Evolutionary conservation across 2,797 vertebrate genomes (phyloP), one percentile per base, ranked within the genome.

Genomic region (Babyrousa celebensis): DNA sequence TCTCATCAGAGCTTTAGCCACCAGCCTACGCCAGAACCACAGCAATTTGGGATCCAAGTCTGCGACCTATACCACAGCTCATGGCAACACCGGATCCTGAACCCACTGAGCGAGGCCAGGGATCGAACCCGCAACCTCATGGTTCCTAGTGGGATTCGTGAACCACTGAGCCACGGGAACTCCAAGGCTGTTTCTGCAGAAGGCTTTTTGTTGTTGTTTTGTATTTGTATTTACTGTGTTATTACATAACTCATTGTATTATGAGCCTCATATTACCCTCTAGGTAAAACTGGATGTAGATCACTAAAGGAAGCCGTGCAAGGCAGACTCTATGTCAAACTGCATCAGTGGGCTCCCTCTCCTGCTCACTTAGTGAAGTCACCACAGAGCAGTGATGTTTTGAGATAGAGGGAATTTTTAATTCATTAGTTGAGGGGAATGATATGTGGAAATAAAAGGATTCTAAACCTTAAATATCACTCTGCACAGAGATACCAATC

Each of bases 391-490:
- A n/a, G 67, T 17, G 54, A 68, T 36, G 63, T 52, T 89, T 71
- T 65, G 18, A 89, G 56, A 77, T 4, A 27, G 20, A 21, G 62
- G 63, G 2, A 65, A 29, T 82, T 54, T 75, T 83, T 79, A 74
- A 80, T 27, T 56, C 32, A 32, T 65, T 63, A 36, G 32, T 67
- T 88, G 48, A 23, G 79, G 29, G 25, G 16, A 94, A 84, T 72
- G n/a, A 86, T 32, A 52, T 1, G n/a, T 27, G 72, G 80, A 94
- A 68, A 56, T 62, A 68, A 89, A 93, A 89, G 6, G 25, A 75
- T 63, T 89, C 80, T 92, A 82, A 82, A 68, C 32, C 36, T 89
- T 63, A 70, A 62, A 10, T 54, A 36, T 12, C 25, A 52, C 40
- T 89, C 85, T 85, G 21, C 58, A 77, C 63, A 56, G 52, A 92